These are phyloP conservation scores for Cynaeus angustus DNA, from an alignment of 2,888 invertebrate species.

Conservation along the genomic window DNA sequence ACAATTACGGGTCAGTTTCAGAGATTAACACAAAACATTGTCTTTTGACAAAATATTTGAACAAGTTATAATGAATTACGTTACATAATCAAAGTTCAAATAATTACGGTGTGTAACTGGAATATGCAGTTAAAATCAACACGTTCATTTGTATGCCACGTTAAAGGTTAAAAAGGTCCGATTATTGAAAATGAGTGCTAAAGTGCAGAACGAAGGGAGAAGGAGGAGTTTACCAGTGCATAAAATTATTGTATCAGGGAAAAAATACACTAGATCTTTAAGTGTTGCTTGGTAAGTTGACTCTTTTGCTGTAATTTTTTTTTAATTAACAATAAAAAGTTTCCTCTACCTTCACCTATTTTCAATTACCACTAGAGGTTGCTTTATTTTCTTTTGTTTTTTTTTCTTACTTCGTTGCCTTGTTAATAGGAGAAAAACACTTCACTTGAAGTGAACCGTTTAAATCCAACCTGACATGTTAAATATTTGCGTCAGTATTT, in stretches of 20 bases:
- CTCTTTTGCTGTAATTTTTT: too few species aligned
- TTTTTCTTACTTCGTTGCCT: too few species aligned
- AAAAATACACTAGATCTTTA: conserved; percentile 42
- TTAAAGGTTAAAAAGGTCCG: too few species aligned
- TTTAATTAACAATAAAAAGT: too few species aligned
- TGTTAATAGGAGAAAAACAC: too few species aligned
- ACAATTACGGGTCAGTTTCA: conserved; percentile 1
- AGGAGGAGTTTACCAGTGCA: conserved; percentile 61
- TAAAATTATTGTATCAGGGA: conserved; percentile 53
- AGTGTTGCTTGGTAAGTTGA: conserved; percentile 39
- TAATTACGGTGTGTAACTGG: conserved; percentile 27
- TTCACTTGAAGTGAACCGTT: too few species aligned
- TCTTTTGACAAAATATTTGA: conserved; percentile 36
- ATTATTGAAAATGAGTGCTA: background rate
- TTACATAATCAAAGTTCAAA: conserved; percentile 48
- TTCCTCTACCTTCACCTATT: too few species aligned
- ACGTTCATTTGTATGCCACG: background rate
- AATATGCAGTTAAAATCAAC: background rate
- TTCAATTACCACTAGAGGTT: too few species aligned
- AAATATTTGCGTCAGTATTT: too few species aligned
- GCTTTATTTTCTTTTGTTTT: too few species aligned
- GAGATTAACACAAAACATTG: conserved; percentile 25
- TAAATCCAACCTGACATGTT: too few species aligned
- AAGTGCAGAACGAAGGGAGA: conserved; percentile 40
- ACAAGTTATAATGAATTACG: conserved; percentile 39